These are phyloP conservation scores for Trachymyrmex cornetzi DNA, from an alignment of 1,140 invertebrate genomes.

Conservation along the genomic window DNA sequence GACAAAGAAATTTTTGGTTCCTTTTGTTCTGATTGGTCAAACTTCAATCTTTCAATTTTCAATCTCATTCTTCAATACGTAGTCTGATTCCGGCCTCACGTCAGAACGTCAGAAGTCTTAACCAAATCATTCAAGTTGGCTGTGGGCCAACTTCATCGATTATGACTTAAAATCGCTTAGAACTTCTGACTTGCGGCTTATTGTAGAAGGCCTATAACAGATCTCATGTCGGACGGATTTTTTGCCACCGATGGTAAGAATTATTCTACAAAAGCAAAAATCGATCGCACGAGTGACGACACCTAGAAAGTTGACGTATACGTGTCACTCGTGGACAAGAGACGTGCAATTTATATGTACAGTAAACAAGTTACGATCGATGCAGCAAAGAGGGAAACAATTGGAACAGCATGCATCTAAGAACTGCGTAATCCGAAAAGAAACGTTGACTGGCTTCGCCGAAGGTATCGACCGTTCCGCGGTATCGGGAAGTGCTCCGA, in stretches of 20 bases:
- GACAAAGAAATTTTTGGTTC: too few relatives aligned
- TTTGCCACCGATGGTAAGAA: neutral
- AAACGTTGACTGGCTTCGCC: conserved; percentile 25
- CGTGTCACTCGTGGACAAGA: neutral
- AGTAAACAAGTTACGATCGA: neutral
- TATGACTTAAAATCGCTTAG: too few relatives aligned
- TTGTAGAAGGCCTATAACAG: too few relatives aligned
- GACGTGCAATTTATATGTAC: neutral
- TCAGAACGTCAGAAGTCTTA: too few relatives aligned
- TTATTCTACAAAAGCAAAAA: neutral
- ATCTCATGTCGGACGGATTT: neutral
- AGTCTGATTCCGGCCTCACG: too few relatives aligned
- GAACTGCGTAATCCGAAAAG: neutral
- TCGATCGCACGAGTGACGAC: conserved; percentile 5
- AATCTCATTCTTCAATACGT: too few relatives aligned
- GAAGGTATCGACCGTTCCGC: neutral
- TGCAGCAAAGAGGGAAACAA: neutral
- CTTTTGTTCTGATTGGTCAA: too few relatives aligned
- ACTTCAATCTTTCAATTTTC: too few relatives aligned
- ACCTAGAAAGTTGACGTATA: neutral
- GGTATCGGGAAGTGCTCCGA: neutral
- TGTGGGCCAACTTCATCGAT: too few relatives aligned
- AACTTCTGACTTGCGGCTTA: too few relatives aligned
- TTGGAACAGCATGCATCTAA: neutral
- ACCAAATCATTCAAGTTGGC: too few relatives aligned